Evolutionary conservation across 2,113 vertebrate species (phyloP), one percentile per base, ranked within the genome.

Genomic region (Elephantulus edwardii): DNA sequence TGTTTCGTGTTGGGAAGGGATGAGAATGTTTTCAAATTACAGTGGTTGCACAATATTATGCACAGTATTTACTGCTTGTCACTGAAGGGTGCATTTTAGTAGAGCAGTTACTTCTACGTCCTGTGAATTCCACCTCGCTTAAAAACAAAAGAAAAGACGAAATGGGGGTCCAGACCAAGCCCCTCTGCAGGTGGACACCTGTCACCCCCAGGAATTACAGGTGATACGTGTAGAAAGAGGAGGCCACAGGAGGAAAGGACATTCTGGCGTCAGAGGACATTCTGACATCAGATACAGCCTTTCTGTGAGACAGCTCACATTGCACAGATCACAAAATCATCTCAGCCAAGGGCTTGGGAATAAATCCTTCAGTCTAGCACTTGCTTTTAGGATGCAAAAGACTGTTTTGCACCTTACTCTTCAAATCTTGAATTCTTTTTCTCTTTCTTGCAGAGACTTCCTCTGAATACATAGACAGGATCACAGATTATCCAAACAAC

Each of bases 341-440:
- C 38, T 6, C 20, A 14, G 8, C 8, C 12, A 3, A 11, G 44
- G 0, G 24, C 64, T 66, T 33, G 20, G 46, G 35, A 6, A 1
- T 30, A 64, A 5, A 2, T 5, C 0, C 44, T 26, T 9, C 26
- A 46, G 10, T 2, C 1, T 3, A 0, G 38, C 1, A 0, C 17
- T 19, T 1, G 6, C 56, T 14, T 58, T 35, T 48, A 8, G 8
- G 28, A 26, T 10, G 46, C 10, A 38, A 24, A 14, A n/a, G 22
- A 10, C 3, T 6, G n/a, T 4, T 38, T 28, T 5, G 35, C 3
- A 28, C 82, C 24, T 16, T 0, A 0, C 20, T 17, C 16, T 16
- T 2, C 40, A 68, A 58, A 56, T 70, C 40, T 38, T 16, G 2
- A 14, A 8, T 24, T n/a, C 0, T 38, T 60, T 83, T 30, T 19